Conservation (phyloP, 2,113 vertebrate species). For the Sphyrna mokarran region DNA sequence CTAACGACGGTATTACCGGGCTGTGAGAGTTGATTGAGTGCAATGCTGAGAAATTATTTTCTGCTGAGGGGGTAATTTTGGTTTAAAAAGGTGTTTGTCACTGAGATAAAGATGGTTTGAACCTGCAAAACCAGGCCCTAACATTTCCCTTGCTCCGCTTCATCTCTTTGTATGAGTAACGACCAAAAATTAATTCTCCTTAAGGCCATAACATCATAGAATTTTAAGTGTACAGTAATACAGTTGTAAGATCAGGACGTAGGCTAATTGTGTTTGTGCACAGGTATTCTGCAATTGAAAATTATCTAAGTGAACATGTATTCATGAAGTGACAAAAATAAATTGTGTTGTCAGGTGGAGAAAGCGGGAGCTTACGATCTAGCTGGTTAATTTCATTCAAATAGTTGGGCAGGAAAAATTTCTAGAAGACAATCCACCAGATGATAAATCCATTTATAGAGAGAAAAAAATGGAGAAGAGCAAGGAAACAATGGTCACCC, state of each 20-base stretch:
- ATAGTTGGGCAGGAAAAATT: not conserved
- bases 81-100: not conserved
- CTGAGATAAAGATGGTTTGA: not conserved
- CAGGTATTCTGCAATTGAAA: not conserved
- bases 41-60: not conserved
- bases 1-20: no score
- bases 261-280: not conserved
- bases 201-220: not conserved
- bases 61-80: not conserved
- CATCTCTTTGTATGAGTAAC: not conserved
- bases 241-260: not conserved
- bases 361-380: not conserved
- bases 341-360: not conserved
- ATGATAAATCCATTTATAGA: not conserved
- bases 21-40: not conserved
- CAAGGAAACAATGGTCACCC: not conserved
- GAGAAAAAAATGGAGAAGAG: not conserved
- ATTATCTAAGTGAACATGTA: not conserved
- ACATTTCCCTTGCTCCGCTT: not conserved
- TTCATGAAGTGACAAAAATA: not conserved
- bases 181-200: not conserved
- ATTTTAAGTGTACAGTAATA: no score
- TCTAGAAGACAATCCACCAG: not conserved
- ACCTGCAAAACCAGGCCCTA: not conserved
- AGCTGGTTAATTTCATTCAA: not conserved